Evolutionary conservation across 2,888 invertebrate genomes (phyloP).

Genomic region (Heteromurus nitidus): DNA sequence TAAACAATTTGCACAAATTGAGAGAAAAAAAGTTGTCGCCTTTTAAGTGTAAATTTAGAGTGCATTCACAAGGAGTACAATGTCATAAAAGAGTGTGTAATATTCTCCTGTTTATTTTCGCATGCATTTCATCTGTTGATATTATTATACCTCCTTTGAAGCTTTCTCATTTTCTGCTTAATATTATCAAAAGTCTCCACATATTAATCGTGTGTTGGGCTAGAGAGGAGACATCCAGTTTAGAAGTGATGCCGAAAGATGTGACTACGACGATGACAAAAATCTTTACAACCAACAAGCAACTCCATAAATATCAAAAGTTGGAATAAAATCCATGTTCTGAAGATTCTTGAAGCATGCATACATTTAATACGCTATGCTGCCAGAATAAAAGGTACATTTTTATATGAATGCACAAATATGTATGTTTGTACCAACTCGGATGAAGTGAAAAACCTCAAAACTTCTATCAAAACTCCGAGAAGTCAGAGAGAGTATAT

Average conservation of each 20-base stretch:
- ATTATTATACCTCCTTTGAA: neutral
- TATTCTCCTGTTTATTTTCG: neutral
- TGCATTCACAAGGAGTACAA: neutral
- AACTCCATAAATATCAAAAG: neutral
- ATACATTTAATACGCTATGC: neutral
- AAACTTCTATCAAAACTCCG: too few species aligned
- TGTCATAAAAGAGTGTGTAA: neutral
- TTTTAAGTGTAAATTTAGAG: neutral
- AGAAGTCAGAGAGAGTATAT: too few species aligned
- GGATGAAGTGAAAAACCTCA: too few species aligned
- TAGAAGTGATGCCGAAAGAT: neutral
- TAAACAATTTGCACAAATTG: constrained; percentile 47
- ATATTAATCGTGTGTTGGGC: too few species aligned
- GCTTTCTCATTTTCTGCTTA: too few species aligned
- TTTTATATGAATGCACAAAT: neutral
- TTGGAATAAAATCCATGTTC: neutral
- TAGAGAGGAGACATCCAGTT: too few species aligned
- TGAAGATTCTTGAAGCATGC: neutral
- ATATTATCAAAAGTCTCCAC: too few species aligned
- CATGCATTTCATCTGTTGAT: neutral
- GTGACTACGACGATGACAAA: neutral
- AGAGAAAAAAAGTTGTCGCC: constrained; percentile 15
- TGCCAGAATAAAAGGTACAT: neutral
- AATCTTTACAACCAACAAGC: constrained; percentile 7
- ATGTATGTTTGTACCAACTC: neutral